A percentile compares a stretch with the other conserved stretches of the same genome.
phyloP scores from a whole-genome alignment of 2,113 vertebrate species.

The Trematocara stigmaticum region DNA sequence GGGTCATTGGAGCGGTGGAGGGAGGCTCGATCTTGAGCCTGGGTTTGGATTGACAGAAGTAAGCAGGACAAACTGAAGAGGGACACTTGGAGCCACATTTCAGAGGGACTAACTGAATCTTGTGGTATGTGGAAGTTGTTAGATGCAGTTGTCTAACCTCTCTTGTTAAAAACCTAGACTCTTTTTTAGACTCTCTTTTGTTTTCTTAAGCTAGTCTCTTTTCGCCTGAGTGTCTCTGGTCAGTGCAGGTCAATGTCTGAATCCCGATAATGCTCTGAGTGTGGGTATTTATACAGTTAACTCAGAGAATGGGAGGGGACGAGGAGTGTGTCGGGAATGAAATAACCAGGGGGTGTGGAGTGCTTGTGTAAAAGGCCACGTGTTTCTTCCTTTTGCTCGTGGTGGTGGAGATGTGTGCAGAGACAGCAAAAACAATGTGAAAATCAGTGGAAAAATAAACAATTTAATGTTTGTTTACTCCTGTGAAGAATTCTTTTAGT shows the following conservation, averaged over 20 bases:
- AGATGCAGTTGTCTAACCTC: background rate
- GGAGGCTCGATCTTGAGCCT: slow-evolving; percentile 23
- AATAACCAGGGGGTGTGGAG: background rate
- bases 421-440: background rate
- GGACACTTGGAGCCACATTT: slow-evolving; percentile 42
- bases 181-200: background rate
- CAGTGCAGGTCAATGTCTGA: slow-evolving; percentile 24
- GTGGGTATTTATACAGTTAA: slow-evolving; percentile 58
- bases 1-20: slow-evolving; percentile 24
- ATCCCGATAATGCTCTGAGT: slow-evolving; percentile 9
- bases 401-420: background rate
- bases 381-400: slow-evolving; percentile 10
- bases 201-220: background rate
- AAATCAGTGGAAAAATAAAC: slow-evolving; percentile 19
- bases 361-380: background rate
- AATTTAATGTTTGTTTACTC: slow-evolving; percentile 21
- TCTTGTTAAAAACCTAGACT: background rate
- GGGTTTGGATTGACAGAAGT: background rate
- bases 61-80: slow-evolving; percentile 28
- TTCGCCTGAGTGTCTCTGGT: background rate
- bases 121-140: background rate
- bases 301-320: slow-evolving; percentile 45
- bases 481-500: background rate
- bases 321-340: slow-evolving; percentile 19
- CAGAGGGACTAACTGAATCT: background rate